These are phyloP conservation scores for Drosophila emarginata DNA, from an alignment of 2,888 invertebrate genomes.

Conservation along the genomic window DNA sequence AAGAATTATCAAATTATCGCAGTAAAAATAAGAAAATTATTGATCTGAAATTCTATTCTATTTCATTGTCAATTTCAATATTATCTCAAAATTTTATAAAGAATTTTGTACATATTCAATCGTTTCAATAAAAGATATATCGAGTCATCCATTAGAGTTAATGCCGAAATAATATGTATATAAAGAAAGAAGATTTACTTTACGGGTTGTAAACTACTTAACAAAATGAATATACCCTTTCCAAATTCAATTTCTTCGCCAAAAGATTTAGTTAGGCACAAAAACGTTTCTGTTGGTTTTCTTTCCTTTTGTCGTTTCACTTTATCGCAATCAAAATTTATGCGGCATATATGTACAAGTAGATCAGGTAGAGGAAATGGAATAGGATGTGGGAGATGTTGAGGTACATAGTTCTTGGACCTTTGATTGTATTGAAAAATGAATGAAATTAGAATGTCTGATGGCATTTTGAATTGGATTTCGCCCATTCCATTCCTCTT, in stretches of 20 bases:
- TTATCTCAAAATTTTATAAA: too few relatives aligned
- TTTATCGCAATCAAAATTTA: slow-evolving; percentile 64
- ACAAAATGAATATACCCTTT: too few relatives aligned
- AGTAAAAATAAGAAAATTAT: too few relatives aligned
- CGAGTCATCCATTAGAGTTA: too few relatives aligned
- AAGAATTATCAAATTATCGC: too few relatives aligned
- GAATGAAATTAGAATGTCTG: slow-evolving; percentile 77
- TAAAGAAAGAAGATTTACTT: too few relatives aligned
- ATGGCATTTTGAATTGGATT: slow-evolving; percentile 76
- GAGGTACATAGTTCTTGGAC: slow-evolving; percentile 27
- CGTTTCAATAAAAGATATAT: too few relatives aligned
- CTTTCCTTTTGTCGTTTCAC: slow-evolving; percentile 26
- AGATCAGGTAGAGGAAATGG: neutral
- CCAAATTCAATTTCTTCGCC: neutral
- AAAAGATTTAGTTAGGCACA: neutral
- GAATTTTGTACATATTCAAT: too few relatives aligned
- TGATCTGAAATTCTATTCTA: too few relatives aligned
- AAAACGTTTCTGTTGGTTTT: slow-evolving; percentile 7
- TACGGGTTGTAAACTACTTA: too few relatives aligned
- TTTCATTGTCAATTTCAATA: too few relatives aligned
- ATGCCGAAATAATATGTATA: too few relatives aligned
- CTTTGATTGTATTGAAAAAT: slow-evolving; percentile 74
- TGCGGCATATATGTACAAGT: slow-evolving; percentile 58
- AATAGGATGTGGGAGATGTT: slow-evolving; percentile 24
- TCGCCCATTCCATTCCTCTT: slow-evolving; percentile 28